Conservation (phyloP, 2,888 invertebrate genomes). For the Nebria brevicollis region DNA sequence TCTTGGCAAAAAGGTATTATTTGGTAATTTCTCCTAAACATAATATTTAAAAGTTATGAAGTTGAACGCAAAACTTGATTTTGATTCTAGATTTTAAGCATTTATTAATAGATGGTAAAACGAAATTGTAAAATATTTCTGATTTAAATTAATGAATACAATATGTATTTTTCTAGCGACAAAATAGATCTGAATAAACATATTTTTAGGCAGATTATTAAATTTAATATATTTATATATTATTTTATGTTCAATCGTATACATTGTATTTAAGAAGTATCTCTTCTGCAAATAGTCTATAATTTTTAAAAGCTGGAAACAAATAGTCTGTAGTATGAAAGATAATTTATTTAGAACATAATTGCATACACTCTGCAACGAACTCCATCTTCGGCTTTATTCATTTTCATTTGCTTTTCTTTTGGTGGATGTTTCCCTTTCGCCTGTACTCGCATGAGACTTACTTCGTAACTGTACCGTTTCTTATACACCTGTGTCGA, state of each 20-base stretch:
- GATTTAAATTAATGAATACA: too few species aligned
- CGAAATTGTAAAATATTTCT: too few species aligned
- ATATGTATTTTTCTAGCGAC: too few species aligned
- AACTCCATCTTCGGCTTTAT: constrained; percentile 37
- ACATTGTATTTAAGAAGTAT: neutral
- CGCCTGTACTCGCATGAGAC: constrained; percentile 46
- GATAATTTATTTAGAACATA: constrained; percentile 13
- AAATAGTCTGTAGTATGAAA: neutral
- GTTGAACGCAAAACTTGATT: too few species aligned
- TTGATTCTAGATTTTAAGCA: too few species aligned
- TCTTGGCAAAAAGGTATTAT: too few species aligned
- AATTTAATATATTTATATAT: too few species aligned
- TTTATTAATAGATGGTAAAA: too few species aligned
- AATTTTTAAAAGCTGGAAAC: neutral
- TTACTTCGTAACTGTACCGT: neutral
- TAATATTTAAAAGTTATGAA: too few species aligned
- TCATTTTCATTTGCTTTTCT: constrained; percentile 53
- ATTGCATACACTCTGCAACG: constrained; percentile 9
- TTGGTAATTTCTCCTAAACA: too few species aligned
- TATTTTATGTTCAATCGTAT: neutral
- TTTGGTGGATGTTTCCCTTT: constrained; percentile 53
- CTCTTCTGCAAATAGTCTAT: neutral
- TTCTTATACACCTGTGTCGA: constrained; percentile 60
- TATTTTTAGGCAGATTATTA: too few species aligned
- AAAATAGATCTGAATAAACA: too few species aligned